These are phyloP conservation scores for Echinops telfairi DNA, from an alignment of 2,113 vertebrate genomes.

Conservation along the genomic window DNA sequence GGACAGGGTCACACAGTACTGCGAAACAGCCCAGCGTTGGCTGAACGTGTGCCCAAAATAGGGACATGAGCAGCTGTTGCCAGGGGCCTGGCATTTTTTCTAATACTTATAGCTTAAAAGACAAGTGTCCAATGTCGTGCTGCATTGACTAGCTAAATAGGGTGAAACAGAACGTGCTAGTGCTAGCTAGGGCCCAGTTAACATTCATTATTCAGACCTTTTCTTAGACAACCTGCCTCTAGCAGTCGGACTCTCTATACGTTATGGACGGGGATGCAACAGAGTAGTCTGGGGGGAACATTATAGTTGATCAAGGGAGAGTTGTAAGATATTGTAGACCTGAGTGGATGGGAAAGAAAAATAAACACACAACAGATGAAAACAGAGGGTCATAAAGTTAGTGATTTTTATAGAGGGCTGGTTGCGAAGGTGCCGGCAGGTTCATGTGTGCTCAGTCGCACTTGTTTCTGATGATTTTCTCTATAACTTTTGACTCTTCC, in stretches of 20 bases:
- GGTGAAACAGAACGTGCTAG: slow-evolving; percentile 52
- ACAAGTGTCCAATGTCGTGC: slow-evolving; percentile 28
- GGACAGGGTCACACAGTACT: background rate
- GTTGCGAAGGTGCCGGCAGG: background rate
- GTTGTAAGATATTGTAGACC: background rate
- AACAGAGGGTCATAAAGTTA: background rate
- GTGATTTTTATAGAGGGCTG: background rate
- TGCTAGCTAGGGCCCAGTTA: slow-evolving; percentile 61
- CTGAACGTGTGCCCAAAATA: background rate
- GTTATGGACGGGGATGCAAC: slow-evolving; percentile 33
- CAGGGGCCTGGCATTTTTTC: slow-evolving; percentile 38
- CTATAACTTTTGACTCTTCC: background rate
- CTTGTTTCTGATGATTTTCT: background rate
- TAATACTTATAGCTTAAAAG: slow-evolving; percentile 54
- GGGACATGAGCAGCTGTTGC: slow-evolving; percentile 19
- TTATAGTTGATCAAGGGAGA: slow-evolving; percentile 1
- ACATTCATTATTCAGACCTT: slow-evolving; percentile 62
- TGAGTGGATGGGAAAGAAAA: slow-evolving; percentile 29
- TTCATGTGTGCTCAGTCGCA: background rate
- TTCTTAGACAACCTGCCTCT: slow-evolving; percentile 53
- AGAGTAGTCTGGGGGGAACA: slow-evolving; percentile 56
- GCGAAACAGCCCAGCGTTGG: background rate
- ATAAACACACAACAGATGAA: background rate
- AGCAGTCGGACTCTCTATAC: background rate
- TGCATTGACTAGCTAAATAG: slow-evolving; percentile 64